These are phyloP conservation scores for Panagrolaimus sp. DNA, from an alignment of 1,140 invertebrate genomes.

Conservation along the genomic window DNA sequence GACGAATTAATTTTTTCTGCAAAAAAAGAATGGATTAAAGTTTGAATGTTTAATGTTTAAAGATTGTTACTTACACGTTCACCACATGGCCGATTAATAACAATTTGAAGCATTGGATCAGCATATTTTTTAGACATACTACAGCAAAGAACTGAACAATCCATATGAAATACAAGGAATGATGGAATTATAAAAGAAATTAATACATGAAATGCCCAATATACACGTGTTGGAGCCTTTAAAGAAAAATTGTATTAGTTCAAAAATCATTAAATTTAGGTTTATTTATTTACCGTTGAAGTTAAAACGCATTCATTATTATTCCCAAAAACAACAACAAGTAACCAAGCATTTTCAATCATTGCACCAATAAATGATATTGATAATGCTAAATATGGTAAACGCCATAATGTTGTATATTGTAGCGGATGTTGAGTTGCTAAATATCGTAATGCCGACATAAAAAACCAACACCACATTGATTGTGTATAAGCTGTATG, in stretches of 20 bases:
- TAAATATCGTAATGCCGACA: constrained; percentile 34
- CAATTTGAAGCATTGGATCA: constrained; percentile 41
- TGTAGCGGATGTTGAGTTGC: constrained; percentile 32
- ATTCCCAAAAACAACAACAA: constrained; percentile 19
- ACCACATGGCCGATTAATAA: constrained; percentile 31
- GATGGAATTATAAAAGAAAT: constrained; percentile 26
- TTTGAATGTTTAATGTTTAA: neutral
- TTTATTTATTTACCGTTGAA: constrained; percentile 9
- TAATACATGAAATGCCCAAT: constrained; percentile 27
- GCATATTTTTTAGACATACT: constrained; percentile 17
- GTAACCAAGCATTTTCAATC: constrained; percentile 25
- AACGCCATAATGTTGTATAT: constrained; percentile 37
- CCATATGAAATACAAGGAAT: constrained; percentile 36
- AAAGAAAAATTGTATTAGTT: neutral
- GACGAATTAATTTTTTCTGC: constrained; percentile 27
- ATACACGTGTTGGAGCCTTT: constrained; percentile 21
- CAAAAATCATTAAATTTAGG: neutral
- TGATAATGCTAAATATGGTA: constrained; percentile 27
- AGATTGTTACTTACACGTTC: constrained; percentile 26
- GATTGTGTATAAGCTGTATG: constrained; percentile 33
- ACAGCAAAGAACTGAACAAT: constrained; percentile 31
- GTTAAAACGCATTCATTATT: neutral
- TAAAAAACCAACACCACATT: constrained; percentile 36
- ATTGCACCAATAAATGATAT: constrained; percentile 20
- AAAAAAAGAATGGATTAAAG: neutral